Evolutionary conservation across 1,140 invertebrate genomes (phyloP).

Genomic region (Pomacea maculata): DNA sequence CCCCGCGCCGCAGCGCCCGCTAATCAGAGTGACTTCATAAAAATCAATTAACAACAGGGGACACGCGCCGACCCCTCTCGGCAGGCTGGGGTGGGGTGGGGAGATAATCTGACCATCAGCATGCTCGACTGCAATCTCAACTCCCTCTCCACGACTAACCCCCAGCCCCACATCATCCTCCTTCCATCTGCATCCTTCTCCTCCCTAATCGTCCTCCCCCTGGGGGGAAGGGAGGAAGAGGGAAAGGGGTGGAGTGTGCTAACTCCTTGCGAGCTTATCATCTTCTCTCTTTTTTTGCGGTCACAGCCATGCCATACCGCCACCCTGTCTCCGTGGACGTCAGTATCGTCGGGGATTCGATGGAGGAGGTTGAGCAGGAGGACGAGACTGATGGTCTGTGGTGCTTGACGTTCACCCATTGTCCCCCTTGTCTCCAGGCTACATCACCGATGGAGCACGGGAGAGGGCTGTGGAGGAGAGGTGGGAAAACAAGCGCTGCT

Average conservation of each 20-base stretch:
- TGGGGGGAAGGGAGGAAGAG: no score
- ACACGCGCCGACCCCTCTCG: background rate
- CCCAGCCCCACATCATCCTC: background rate
- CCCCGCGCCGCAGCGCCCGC: background rate
- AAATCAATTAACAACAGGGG: slow-evolving; percentile 11
- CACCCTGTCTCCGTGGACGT: no score
- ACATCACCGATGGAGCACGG: background rate
- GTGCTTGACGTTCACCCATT: no score
- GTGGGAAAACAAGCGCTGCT: background rate
- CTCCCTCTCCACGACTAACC: background rate
- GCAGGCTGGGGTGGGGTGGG: background rate
- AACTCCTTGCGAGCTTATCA: no score
- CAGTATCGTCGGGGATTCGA: no score
- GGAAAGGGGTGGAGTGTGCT: no score
- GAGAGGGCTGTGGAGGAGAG: background rate
- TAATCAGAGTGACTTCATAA: slow-evolving; percentile 9
- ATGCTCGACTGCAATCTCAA: background rate
- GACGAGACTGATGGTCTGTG: no score
- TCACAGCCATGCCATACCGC: no score
- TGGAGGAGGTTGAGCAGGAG: no score
- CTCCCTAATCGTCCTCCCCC: no score
- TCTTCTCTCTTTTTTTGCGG: no score
- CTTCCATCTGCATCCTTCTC: background rate
- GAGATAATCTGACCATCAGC: slow-evolving; percentile 5
- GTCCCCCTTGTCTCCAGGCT: background rate